Conservation (phyloP, 2,888 invertebrate genomes). For the Pomacea canaliculata region DNA sequence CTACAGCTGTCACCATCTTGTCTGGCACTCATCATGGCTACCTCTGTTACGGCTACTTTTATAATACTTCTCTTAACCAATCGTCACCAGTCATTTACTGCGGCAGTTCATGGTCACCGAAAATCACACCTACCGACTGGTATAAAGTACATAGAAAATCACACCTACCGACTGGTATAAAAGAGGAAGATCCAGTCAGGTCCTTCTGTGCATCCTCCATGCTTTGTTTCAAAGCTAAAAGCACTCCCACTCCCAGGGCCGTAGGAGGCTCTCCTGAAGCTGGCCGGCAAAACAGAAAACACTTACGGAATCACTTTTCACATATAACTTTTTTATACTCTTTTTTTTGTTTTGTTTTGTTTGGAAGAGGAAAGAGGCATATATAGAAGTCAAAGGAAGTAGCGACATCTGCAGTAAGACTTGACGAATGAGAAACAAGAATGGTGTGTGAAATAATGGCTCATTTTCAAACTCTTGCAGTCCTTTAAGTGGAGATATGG, state of each 20-base stretch:
- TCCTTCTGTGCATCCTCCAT: constrained; percentile 27
- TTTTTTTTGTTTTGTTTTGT: too few species aligned
- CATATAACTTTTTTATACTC: too few species aligned
- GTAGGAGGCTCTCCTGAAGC: constrained; percentile 36
- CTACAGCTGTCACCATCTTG: not conserved
- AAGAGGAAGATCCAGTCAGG: constrained; percentile 26
- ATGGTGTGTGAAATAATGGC: too few species aligned
- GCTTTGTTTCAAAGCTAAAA: constrained; percentile 30
- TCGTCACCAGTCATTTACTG: not conserved
- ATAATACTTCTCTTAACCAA: not conserved
- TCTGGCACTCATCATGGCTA: not conserved
- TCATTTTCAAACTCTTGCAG: too few species aligned
- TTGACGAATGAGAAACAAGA: too few species aligned
- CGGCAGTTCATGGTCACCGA: not conserved
- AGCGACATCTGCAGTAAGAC: too few species aligned
- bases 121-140: constrained; percentile 27
- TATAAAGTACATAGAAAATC: too few species aligned
- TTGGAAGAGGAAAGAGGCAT: too few species aligned
- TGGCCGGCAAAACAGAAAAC: constrained; percentile 2
- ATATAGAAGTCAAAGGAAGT: too few species aligned
- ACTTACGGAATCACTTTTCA: too few species aligned
- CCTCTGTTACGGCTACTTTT: too few species aligned
- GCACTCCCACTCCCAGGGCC: constrained; percentile 28
- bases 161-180: constrained; percentile 31
- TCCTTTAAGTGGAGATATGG: too few species aligned